Percentiles rank a stretch among this genome's conserved stretches.
phyloP scores from a whole-genome alignment of 2,797 vertebrate genomes.

The Gymnothorax reevesii region DNA sequence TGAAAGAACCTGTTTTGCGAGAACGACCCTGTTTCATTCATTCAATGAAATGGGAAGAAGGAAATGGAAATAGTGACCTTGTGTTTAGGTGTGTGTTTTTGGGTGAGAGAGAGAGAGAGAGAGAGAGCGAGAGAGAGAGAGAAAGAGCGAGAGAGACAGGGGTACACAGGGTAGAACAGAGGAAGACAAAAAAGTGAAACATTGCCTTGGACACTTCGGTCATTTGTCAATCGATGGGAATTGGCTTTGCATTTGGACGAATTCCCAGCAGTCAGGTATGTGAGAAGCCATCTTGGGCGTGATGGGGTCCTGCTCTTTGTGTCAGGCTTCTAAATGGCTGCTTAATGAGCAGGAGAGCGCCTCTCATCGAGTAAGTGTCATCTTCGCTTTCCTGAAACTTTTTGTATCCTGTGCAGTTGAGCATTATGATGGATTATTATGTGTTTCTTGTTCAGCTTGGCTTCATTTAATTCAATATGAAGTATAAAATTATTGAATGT shows the following conservation, averaged over 20 bases:
- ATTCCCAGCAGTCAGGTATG: background rate
- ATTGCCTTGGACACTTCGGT: background rate
- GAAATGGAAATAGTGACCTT: background rate
- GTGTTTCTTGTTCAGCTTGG: background rate
- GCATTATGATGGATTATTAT: background rate
- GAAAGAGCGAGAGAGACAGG: background rate
- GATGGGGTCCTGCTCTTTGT: background rate
- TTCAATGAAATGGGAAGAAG: background rate
- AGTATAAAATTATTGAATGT: background rate
- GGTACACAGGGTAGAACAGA: too few relatives aligned
- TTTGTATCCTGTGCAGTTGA: background rate
- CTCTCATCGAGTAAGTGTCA: background rate
- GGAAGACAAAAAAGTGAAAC: background rate
- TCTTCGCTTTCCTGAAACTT: background rate
- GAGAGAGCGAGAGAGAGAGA: background rate
- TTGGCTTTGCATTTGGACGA: conserved; percentile 4
- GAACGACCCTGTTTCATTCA: background rate
- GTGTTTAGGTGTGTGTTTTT: background rate
- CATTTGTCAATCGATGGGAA: conserved; percentile 8
- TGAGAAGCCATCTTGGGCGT: background rate
- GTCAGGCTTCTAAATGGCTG: background rate
- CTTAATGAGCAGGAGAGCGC: background rate
- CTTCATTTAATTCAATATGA: background rate
- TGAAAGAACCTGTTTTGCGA: background rate
- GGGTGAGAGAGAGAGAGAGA: background rate